These are phyloP conservation scores for Chloromyia formosa DNA, from an alignment of 2,888 invertebrate species.

Conservation along the genomic window DNA sequence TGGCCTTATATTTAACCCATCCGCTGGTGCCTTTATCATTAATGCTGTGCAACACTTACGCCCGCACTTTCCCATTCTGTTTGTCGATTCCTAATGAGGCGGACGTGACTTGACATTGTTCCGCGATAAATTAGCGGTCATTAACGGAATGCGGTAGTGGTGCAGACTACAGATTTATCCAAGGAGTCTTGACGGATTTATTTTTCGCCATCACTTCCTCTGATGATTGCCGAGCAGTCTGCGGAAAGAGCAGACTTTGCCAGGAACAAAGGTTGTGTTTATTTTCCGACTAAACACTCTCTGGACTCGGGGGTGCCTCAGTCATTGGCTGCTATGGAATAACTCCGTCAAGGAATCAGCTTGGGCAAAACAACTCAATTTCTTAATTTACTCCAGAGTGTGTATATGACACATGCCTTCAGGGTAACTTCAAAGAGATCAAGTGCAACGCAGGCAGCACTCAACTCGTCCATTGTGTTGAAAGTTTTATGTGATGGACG, in stretches of 20 bases:
- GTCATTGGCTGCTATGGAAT: background rate
- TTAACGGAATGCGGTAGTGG: constrained; percentile 24
- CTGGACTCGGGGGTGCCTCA: background rate
- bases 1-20: constrained; percentile 21
- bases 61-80: background rate
- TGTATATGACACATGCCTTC: constrained; percentile 29
- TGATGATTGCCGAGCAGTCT: background rate
- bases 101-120: constrained; percentile 46
- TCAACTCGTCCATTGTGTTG: constrained; percentile 11
- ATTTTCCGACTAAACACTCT: background rate
- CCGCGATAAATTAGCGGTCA: constrained; percentile 43
- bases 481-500: background rate
- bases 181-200: background rate
- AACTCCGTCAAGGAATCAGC: background rate
- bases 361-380: background rate
- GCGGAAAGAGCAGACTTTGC: background rate
- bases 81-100: constrained; percentile 42
- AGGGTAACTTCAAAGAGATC: constrained; percentile 15
- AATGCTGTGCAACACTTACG: constrained; percentile 4
- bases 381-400: constrained; percentile 22
- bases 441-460: constrained; percentile 3
- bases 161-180: constrained; percentile 15
- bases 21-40: constrained; percentile 10
- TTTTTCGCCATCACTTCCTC: constrained; percentile 1
- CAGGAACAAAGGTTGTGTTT: background rate